Percentiles rank a stretch among this genome's conserved stretches.
Evolutionary conservation across 2,888 invertebrate genomes (phyloP).

Genomic region (Leistus spinibarbis): DNA sequence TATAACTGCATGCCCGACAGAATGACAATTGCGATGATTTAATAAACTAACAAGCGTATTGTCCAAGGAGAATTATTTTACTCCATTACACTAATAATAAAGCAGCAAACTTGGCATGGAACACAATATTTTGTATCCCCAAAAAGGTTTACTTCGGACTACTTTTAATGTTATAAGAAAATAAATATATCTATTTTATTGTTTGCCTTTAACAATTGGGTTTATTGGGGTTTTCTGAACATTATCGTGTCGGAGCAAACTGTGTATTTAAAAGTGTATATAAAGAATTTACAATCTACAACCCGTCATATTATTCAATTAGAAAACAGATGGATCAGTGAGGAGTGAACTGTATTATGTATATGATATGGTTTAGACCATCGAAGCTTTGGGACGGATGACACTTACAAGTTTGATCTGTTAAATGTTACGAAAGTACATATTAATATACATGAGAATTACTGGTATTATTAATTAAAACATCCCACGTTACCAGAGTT

Average conservation of each 20-base stretch:
- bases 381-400: not conserved
- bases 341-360: too few relatives aligned
- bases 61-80: not conserved
- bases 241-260: too few relatives aligned
- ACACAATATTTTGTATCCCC: too few relatives aligned
- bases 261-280: too few relatives aligned
- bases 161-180: too few relatives aligned
- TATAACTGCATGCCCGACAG: not conserved
- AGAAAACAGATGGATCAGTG: too few relatives aligned
- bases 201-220: too few relatives aligned
- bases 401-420: not conserved
- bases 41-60: constrained; percentile 3
- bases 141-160: not conserved
- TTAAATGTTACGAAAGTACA: not conserved
- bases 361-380: too few relatives aligned
- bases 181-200: too few relatives aligned
- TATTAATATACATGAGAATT: not conserved
- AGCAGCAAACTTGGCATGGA: not conserved
- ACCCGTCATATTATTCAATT: too few relatives aligned
- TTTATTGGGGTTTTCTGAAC: too few relatives aligned
- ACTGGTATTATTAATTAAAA: constrained; percentile 23
- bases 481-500: constrained; percentile 12
- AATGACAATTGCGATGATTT: constrained; percentile 13
- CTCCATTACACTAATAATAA: not conserved
- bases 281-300: too few relatives aligned